Evolutionary conservation across 1,140 invertebrate genomes (phyloP).

Genomic region (Mesaphorura yosii): DNA sequence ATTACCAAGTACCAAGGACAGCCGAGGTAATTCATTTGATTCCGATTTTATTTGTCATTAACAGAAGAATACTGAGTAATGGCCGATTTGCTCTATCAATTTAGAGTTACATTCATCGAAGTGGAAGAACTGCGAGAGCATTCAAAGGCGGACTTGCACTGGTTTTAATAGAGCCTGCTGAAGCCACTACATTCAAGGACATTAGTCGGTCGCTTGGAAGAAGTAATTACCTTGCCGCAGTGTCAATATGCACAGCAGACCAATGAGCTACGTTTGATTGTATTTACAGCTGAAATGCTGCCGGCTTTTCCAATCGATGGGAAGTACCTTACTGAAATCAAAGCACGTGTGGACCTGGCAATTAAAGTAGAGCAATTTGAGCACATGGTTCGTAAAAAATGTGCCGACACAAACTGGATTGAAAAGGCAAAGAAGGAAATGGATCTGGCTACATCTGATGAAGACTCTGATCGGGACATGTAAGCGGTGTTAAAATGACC

Average conservation of each 20-base stretch:
- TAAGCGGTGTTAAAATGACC: neutral
- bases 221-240: constrained; percentile 43
- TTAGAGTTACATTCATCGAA: constrained; percentile 86
- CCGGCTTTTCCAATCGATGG: constrained; percentile 67
- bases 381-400: constrained; percentile 52
- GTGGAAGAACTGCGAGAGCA: constrained; percentile 87
- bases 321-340: constrained; percentile 51
- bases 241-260: neutral
- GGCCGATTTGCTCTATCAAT: constrained; percentile 21
- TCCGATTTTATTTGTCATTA: constrained; percentile 10
- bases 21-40: constrained; percentile 61
- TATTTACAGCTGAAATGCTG: constrained; percentile 56
- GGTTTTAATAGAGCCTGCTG: constrained; percentile 77
- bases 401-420: constrained; percentile 66
- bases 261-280: neutral
- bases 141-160: constrained; percentile 78
- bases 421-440: constrained; percentile 46
- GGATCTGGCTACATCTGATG: constrained; percentile 22
- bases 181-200: constrained; percentile 65
- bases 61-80: neutral
- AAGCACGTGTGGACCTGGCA: constrained; percentile 61
- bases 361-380: constrained; percentile 64
- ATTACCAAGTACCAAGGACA: constrained; percentile 92
- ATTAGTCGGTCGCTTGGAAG: constrained; percentile 69
- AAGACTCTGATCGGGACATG: constrained; percentile 21